A percentile compares a stretch with the other conserved stretches of the same genome.
Conservation (phyloP, 2,888 invertebrate genomes). For the Buathra laborator region DNA sequence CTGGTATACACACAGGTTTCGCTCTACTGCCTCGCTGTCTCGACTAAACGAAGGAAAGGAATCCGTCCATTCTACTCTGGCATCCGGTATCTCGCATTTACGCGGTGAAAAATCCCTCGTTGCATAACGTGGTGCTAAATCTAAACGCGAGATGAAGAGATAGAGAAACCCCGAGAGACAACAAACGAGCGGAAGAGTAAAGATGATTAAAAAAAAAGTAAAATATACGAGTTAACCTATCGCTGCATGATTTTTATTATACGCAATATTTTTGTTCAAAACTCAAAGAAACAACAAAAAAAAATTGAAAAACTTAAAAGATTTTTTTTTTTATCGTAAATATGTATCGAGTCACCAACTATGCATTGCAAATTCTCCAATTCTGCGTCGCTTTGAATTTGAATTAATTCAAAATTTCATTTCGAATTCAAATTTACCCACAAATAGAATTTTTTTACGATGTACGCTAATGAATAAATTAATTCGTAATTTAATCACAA, state of each 20-base stretch:
- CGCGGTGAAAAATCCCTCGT: conserved; percentile 17
- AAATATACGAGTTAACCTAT: neutral
- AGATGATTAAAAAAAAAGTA: neutral
- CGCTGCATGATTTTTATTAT: neutral
- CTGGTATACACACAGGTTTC: neutral
- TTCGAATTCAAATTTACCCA: too few relatives aligned
- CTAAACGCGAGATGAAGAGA: neutral
- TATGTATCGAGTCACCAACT: too few relatives aligned
- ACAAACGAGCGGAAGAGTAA: neutral
- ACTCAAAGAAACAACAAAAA: too few relatives aligned
- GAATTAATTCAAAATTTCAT: too few relatives aligned
- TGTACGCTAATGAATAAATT: too few relatives aligned
- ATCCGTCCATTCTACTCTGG: neutral
- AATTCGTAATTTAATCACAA: too few relatives aligned
- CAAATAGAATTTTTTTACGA: too few relatives aligned
- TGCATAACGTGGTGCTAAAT: neutral
- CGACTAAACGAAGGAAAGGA: conserved; percentile 45
- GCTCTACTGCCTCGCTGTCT: conserved; percentile 11
- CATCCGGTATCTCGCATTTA: conserved; percentile 27
- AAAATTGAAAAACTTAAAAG: too few relatives aligned
- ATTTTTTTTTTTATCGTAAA: too few relatives aligned
- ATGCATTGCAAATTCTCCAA: too few relatives aligned
- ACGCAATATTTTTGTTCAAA: neutral
- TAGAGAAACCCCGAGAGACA: neutral
- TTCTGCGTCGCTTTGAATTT: too few relatives aligned